These are phyloP conservation scores for Rostratula benghalensis DNA, from an alignment of 2,113 vertebrate genomes.

Conservation along the genomic window DNA sequence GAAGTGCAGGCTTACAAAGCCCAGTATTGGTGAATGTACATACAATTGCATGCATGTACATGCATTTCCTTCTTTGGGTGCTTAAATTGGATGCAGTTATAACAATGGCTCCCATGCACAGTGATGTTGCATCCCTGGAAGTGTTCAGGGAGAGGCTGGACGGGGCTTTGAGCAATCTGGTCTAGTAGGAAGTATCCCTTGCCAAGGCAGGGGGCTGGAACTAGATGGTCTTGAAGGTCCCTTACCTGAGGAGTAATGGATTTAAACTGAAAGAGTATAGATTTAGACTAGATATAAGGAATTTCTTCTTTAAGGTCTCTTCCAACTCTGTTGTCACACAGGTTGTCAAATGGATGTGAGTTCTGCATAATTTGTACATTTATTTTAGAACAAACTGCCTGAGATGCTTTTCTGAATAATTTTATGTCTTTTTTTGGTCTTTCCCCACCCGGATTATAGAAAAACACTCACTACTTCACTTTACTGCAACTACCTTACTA, in stretches of 20 bases:
- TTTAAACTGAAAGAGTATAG: no score
- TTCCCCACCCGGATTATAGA: neutral
- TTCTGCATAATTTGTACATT: neutral
- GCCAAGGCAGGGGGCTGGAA: neutral
- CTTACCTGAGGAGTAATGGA: neutral
- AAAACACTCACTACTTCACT: neutral
- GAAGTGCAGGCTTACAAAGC: rapidly evolving
- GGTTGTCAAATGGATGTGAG: neutral
- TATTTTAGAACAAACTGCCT: neutral
- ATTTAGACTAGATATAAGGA: no score
- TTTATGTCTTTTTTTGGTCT: neutral
- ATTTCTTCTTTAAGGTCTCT: neutral
- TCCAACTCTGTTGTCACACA: neutral
- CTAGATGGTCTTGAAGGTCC: neutral
- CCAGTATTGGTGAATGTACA: neutral
- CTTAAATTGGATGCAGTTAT: neutral
- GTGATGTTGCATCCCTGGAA: neutral
- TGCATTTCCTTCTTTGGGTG: neutral
- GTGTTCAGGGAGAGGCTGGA: neutral
- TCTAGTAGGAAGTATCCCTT: neutral
- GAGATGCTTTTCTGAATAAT: neutral
- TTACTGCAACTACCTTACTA: no score
- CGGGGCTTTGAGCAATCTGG: neutral
- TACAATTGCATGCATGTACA: neutral
- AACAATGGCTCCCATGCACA: neutral